Base-by-base conservation (phyloP, 2,888 invertebrate species). In the Lycocerus yunnanus region DNA sequence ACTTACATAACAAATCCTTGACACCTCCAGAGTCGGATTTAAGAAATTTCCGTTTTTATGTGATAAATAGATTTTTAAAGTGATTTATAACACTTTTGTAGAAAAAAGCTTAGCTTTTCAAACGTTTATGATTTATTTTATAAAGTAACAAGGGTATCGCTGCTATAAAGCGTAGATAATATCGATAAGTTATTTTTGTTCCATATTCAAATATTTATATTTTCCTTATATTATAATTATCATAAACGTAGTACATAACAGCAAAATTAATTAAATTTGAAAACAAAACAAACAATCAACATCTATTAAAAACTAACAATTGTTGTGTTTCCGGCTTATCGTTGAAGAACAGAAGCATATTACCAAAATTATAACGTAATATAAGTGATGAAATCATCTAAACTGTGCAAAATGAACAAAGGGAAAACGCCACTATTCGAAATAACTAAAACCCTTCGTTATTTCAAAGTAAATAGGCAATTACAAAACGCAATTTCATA, bases 381-480 rank as follows among this genome's bases (percentile, higher is more conserved):
- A 75, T 71, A 75, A 75, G 72, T 75, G 72, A 70, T 69, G 69
- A 61, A 75, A 75, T 72, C 75, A 68, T 72, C 75, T 67, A 69
- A 75, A 75, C 70, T 73, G 70, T 63, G 70, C 75, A 75, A 75
- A 72, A 75, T 72, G 75, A 75, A 75, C 75, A 75, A 75, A 72
- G 65, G 75, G 69, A 75, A 70, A 69, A 75, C 69, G 16, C 61
- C 43, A 58, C 72, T 69, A 75, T 75, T 75, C 72, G 72, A 75
- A n/a, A 75, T 75, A 75, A 72, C 75, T 75, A 75, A 75, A 75
- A 70, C 75, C 75, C 75, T 61, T 74, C 72, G 75, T 75, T 75
- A 75, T 75, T 72, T 75, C 70, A 75, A 75, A 72, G 75, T 72
- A 75, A 75, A 72, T 75, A 75, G 75, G 75, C 75, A 72, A 75